Base-by-base conservation (phyloP, 2,888 invertebrate genomes). In the Ophion slaviceki region DNA sequence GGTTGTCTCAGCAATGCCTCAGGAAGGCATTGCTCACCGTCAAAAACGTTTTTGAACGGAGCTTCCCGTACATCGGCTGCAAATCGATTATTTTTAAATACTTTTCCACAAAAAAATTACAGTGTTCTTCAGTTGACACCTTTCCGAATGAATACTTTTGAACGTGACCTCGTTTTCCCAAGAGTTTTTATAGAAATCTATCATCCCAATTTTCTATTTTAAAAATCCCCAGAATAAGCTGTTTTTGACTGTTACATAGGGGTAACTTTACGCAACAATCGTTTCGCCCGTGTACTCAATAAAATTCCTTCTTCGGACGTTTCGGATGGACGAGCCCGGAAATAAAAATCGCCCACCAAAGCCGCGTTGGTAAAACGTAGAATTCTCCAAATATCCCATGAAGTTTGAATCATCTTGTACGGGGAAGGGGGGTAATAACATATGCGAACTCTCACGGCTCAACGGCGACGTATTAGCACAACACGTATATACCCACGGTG, bases 361-460 rank as follows among this genome's bases (percentile, higher is more conserved):
- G 20, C 45, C 17, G 14, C 28, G 11, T 32, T 11, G 47, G 17
- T 53, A 47, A 17, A 17, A 28, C 28, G 7, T 5, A 14, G 20
- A 70, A 28, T 10, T 20, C 5, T 1, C 10, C 10, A 62, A 28
- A 17, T 59, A 40, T 17, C 45, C 8, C n/a, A 32, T 28, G 1
- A 11, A 32, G 20, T 72, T 40, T 66, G 75, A 76, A 76, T 53
- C 28, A 53, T n/a, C 64, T 59, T 74, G 59, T 40, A 67, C 53
- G 28, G 5, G 20, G 24, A 20, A n/a, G 5, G 20, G 24, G 40
- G 14, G 45, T 6, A 28, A 67, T 68, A 67, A 71, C 47, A 20
- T 80, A 62, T 80, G 77, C 80, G 66, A 82, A 70, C 24, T 71
- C 75, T 71, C 70, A 28, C 75, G 76, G 67, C 36, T 76, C 80